These are phyloP conservation scores for Venustoraphidia nigricollis DNA, from an alignment of 2,888 invertebrate species.

Conservation along the genomic window DNA sequence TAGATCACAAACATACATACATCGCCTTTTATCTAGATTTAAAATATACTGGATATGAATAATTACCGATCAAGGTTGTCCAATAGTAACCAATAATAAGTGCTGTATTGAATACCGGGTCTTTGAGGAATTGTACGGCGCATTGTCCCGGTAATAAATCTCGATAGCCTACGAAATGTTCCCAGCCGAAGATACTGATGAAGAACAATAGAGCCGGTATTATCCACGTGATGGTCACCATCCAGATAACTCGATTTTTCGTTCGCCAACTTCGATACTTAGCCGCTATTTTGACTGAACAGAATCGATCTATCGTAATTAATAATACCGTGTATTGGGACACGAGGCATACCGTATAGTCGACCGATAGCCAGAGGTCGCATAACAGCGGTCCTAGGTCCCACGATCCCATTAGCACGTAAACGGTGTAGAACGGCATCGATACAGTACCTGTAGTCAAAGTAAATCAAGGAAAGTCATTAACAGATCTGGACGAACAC, in stretches of 20 bases:
- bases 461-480: constrained; percentile 4
- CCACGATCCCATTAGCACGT: constrained; percentile 94
- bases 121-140: constrained; percentile 92
- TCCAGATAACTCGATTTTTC: constrained; percentile 81
- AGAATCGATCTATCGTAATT: constrained; percentile 96
- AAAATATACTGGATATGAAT: no score
- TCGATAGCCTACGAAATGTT: constrained; percentile 87
- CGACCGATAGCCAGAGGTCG: constrained; percentile 96
- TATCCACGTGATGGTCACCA: constrained; percentile 94
- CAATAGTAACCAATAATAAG: constrained; percentile 95
- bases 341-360: constrained; percentile 97
- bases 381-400: constrained; percentile 89
- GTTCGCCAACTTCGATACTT: constrained; percentile 95
- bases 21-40: no score
- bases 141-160: constrained; percentile 80
- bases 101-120: constrained; percentile 93
- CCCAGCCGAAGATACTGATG: constrained; percentile 98
- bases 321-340: constrained; percentile 98
- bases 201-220: constrained; percentile 93
- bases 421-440: constrained; percentile 97
- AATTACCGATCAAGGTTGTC: constrained; percentile 64
- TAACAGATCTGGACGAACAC: no score
- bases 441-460: constrained; percentile 71
- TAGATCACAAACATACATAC: no score
- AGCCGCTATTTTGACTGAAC: constrained; percentile 96